Evolutionary conservation across 2,888 invertebrate species (phyloP), one percentile per base, ranked within the genome.

Genomic region (Apotomis betuletana): DNA sequence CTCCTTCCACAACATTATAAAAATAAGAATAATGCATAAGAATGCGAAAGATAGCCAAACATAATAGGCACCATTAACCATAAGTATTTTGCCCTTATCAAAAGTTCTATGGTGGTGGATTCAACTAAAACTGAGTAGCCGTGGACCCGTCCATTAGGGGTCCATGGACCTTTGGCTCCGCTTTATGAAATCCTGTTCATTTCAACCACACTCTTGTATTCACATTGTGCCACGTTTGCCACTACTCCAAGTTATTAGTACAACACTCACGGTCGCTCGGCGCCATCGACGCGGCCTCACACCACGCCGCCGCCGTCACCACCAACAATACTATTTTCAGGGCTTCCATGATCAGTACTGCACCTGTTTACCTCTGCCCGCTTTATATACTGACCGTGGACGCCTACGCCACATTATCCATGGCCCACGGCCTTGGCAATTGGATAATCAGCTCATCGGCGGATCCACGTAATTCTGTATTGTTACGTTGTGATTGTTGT

Each of bases 371-470:
- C 81, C 83, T 77, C 78, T 81, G 87, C 80, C 85, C 79, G 87
- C 87, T 85, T 87, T 91, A 90, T 92, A 91, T 92, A 91, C 41
- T 82, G 89, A 81, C 88, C 87, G 81, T 89, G 87, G 77, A 84
- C 87, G 86, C 91, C 91, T 88, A 92, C 92, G 74, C 76, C 81
- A 81, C 84, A 88, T 90, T 89, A 89, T 78, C 80, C 80, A 79
- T 83, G 82, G 84, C 85, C 80, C 82, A 85, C 85, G 88, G 79
- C 90, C 90, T 90, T 90, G 88, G 77, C 83, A 83, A 86, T 86
- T 84, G 87, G 82, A 88, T 87, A 84, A 88, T 85, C 81, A 81
- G 75, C 73, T 78, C 75, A 79, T 79, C 79, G 78, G 78, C 77
- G 75, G 67, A 78, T 74, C 76, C 69, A 69, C 55, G 63, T 69